Conservation (phyloP, 2,113 vertebrate species). For the Vicugna pacos region DNA sequence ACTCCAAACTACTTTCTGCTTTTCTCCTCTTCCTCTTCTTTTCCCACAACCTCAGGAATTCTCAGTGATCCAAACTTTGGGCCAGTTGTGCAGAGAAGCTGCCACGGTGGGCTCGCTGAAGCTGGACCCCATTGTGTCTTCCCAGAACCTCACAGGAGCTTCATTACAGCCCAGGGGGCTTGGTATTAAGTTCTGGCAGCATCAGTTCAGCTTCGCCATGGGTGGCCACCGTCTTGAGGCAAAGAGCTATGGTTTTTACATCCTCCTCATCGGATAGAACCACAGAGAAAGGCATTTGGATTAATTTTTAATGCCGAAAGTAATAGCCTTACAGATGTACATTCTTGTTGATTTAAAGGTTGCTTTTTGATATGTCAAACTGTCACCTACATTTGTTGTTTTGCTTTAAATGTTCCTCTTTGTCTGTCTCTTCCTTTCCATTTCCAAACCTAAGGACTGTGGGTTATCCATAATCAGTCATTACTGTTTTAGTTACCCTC, state of each 20-base stretch:
- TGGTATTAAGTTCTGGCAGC: neutral
- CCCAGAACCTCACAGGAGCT: neutral
- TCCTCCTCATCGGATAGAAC: neutral
- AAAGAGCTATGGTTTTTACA: neutral
- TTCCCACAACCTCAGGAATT: neutral
- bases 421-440: neutral
- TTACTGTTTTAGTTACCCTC: constrained; percentile 57
- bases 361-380: neutral
- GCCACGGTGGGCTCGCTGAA: neutral
- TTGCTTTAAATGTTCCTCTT: constrained; percentile 5
- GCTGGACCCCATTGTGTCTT: neutral
- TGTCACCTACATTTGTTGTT: neutral
- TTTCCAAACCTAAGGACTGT: constrained; percentile 20
- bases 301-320: neutral
- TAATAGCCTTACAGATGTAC: neutral
- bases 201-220: neutral
- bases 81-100: neutral
- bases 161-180: neutral
- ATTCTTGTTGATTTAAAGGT: constrained; percentile 11
- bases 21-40: neutral
- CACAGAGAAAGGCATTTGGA: neutral
- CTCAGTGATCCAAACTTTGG: neutral
- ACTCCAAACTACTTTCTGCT: neutral
- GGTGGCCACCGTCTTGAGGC: neutral
- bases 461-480: constrained; percentile 56